phyloP scores from a whole-genome alignment of 2,113 vertebrate species.

The Anoura caudifer region DNA sequence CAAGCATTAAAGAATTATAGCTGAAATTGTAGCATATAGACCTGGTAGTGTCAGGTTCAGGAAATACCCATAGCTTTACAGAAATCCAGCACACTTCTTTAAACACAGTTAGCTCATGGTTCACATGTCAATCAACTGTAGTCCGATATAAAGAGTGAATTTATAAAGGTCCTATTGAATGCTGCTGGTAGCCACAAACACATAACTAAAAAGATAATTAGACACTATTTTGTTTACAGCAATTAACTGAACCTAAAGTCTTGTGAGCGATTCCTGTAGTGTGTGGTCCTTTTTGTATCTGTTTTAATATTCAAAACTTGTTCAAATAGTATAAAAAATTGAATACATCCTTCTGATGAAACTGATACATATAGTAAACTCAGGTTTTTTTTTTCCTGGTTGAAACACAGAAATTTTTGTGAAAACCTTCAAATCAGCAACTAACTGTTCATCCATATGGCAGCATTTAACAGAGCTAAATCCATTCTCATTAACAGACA shows the following conservation, averaged over 20 bases:
- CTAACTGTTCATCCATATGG: background rate
- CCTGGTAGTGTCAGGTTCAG: background rate
- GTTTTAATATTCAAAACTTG: slow-evolving; percentile 48
- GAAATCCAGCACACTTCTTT: slow-evolving; percentile 16
- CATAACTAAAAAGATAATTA: slow-evolving; percentile 31
- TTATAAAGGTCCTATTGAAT: slow-evolving; percentile 32
- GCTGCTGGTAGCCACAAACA: slow-evolving; percentile 11
- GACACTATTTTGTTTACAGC: slow-evolving; percentile 40
- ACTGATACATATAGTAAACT: slow-evolving; percentile 18
- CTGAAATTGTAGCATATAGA: slow-evolving; percentile 54
- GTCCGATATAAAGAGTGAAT: slow-evolving; percentile 46
- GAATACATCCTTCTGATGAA: background rate
- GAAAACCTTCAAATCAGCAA: background rate
- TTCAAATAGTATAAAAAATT: slow-evolving; percentile 29
- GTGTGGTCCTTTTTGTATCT: background rate
- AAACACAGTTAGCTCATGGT: background rate
- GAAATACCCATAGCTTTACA: slow-evolving; percentile 25
- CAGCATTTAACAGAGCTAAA: background rate
- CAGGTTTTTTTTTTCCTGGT: background rate
- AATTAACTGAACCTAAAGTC: slow-evolving; percentile 27
- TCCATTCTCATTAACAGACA: background rate
- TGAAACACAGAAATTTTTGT: background rate
- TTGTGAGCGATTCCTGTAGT: slow-evolving; percentile 10
- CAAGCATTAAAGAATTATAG: background rate
- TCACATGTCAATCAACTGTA: slow-evolving; percentile 38